phyloP scores from a whole-genome alignment of 2,888 invertebrate species.

The Lobophora halterata region DNA sequence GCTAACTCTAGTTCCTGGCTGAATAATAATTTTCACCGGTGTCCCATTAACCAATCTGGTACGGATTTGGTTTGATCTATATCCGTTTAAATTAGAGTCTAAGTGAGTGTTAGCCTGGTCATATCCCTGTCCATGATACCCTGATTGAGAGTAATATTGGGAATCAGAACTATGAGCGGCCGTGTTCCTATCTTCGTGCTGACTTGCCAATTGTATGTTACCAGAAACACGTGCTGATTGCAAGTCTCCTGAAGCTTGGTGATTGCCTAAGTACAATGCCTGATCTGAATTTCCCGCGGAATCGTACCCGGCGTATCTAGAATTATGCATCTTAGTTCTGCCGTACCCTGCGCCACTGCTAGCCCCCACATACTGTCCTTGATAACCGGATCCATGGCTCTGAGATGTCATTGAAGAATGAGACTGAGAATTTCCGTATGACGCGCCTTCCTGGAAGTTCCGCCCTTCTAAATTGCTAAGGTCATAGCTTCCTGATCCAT shows the following conservation, averaged over 20 bases:
- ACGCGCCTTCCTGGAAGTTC: conserved; percentile 59
- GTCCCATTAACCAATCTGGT: conserved; percentile 43
- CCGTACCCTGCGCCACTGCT: conserved; percentile 16
- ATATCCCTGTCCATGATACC: conserved; percentile 40
- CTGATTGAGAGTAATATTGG: conserved; percentile 46
- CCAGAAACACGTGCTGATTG: conserved; percentile 38
- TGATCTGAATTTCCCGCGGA: conserved; percentile 32
- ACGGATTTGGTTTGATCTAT: conserved; percentile 39
- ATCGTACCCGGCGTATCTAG: conserved; percentile 40
- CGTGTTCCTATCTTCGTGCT: conserved; percentile 40
- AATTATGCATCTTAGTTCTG: conserved; percentile 38
- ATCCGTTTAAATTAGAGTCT: conserved; percentile 36
- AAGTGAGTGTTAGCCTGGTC: conserved; percentile 36
- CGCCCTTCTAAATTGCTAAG: conserved; percentile 63
- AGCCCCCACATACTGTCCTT: conserved; percentile 22
- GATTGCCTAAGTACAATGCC: conserved; percentile 37
- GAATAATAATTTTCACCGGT: conserved; percentile 56
- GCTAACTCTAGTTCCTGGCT: conserved; percentile 57
- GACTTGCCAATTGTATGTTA: conserved; percentile 36
- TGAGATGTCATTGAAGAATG: conserved; percentile 37
- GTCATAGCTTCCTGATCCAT: conserved; percentile 62
- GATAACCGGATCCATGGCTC: conserved; percentile 23
- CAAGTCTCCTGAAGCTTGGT: conserved; percentile 41
- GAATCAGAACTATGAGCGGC: conserved; percentile 39
- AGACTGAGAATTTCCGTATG: conserved; percentile 40